Evolutionary conservation across 2,888 invertebrate species (phyloP).

Genomic region (Operophtera brumata): DNA sequence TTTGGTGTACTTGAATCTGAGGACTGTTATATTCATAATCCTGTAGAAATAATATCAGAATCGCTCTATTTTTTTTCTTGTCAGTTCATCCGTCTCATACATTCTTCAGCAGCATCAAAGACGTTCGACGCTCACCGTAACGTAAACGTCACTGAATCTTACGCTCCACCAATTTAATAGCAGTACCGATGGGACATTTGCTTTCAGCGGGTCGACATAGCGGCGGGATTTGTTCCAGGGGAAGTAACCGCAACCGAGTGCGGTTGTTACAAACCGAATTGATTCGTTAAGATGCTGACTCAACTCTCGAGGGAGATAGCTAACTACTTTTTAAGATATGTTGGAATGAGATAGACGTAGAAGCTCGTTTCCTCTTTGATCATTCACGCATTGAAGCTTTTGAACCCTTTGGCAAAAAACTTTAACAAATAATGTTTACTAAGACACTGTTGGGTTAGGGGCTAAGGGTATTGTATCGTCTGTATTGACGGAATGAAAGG

Average conservation of each 20-base stretch:
- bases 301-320: conserved; percentile 41
- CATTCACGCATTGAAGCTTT: conserved; percentile 47
- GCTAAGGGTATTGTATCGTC: background rate
- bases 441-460: conserved; percentile 21
- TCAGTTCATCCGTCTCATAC: background rate
- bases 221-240: conserved; percentile 49
- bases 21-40: background rate
- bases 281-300: conserved; percentile 54
- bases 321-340: conserved; percentile 34
- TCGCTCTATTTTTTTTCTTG: background rate
- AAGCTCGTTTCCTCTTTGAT: conserved; percentile 41
- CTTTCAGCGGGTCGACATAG: conserved; percentile 39
- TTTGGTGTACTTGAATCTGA: background rate
- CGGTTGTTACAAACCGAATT: conserved; percentile 50
- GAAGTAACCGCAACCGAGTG: conserved; percentile 40
- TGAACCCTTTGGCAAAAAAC: conserved; percentile 44
- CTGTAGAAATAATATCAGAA: background rate
- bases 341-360: conserved; percentile 35
- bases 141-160: conserved; percentile 37
- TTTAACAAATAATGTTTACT: conserved; percentile 45
- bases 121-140: conserved; percentile 32
- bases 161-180: conserved; percentile 30
- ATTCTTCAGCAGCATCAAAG: background rate
- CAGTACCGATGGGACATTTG: conserved; percentile 40
- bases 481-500: background rate